phyloP scores from a whole-genome alignment of 2,113 vertebrate species.

The Hypanus sabinus region DNA sequence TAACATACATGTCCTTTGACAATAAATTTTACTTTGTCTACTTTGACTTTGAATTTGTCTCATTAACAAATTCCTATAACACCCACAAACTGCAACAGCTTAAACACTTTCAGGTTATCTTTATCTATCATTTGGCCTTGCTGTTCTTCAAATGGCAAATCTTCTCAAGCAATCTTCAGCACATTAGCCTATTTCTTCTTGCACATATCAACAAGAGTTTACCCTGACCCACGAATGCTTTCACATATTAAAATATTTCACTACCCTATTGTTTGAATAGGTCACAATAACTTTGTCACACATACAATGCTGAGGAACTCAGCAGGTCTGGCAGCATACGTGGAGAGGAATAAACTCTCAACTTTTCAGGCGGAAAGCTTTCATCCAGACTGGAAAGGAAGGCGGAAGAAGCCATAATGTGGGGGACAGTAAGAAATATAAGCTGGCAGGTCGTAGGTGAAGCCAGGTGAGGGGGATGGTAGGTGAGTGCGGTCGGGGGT shows the following conservation, averaged over 20 bases:
- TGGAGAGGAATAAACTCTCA: too few species aligned
- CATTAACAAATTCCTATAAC: background rate
- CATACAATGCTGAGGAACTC: too few species aligned
- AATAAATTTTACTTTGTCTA: too few species aligned
- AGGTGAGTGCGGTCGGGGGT: too few species aligned
- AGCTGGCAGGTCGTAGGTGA: too few species aligned
- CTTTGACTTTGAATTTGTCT: background rate
- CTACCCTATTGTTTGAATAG: background rate
- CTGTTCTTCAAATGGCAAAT: conserved; percentile 6
- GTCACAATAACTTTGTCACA: background rate
- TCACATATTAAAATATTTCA: background rate
- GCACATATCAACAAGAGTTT: background rate
- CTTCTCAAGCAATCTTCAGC: background rate
- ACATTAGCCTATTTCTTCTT: background rate
- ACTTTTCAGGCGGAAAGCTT: too few species aligned
- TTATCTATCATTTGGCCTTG: background rate
- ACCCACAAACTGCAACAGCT: background rate
- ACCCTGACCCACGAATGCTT: background rate
- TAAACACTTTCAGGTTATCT: background rate
- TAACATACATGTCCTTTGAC: too few species aligned
- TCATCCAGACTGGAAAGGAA: too few species aligned
- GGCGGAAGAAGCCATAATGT: too few species aligned
- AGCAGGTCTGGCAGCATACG: too few species aligned
- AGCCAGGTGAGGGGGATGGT: too few species aligned
- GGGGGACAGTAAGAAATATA: too few species aligned